Base-by-base conservation (phyloP, 2,797 vertebrate species). In the Pygocentrus nattereri region DNA sequence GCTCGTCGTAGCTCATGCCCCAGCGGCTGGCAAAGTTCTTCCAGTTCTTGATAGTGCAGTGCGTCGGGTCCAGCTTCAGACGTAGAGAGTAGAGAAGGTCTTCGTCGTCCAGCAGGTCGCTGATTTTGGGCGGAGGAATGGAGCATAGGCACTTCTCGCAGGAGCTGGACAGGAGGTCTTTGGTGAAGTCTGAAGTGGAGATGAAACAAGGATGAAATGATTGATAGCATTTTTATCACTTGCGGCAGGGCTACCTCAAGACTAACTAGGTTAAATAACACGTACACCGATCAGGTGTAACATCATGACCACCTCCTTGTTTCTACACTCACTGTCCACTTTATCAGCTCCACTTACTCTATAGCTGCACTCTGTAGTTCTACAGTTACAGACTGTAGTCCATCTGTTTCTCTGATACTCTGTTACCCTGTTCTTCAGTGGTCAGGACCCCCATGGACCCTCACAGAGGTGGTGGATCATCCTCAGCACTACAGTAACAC, bases 31-130 rank as follows among this genome's bases (percentile, higher is more conserved):
- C 98, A 93, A 99, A 97, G 94, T 99, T 99, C 92, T 98, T 98
- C 98, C 98, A 99, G 94, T 99, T 99, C 91, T 99, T 99, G 87
- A 99, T 94, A n/a, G 97, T 98, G 82, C 97, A 98, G 90, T 99
- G 96, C 84, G 94, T 96, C 0, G 98, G 97, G 88, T 99, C 98
- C 90, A 99, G 92, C 89, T 99, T 99, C 87, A 98, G 94, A 64
- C 96, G 94, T 87, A 99, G 94, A 79, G 90, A 93, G 84, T 99
- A 97, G 84, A 99, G 91, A 52, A 99, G 95, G 90, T 99, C 98
- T 88, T 97, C 97, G 83, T 99, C 98, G 1, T 99, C 95, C 93
- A 99, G 96, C 88, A 99, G 93, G 92, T 99, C 98, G 34, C 97
- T 96, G 87, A 99, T 99, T 91, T 95, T 98, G 0, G 98, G 98